A percentile compares a stretch with the other conserved stretches of the same genome.
Evolutionary conservation across 2,888 invertebrate genomes (phyloP).

Genomic region (Drosophila sordidula): DNA sequence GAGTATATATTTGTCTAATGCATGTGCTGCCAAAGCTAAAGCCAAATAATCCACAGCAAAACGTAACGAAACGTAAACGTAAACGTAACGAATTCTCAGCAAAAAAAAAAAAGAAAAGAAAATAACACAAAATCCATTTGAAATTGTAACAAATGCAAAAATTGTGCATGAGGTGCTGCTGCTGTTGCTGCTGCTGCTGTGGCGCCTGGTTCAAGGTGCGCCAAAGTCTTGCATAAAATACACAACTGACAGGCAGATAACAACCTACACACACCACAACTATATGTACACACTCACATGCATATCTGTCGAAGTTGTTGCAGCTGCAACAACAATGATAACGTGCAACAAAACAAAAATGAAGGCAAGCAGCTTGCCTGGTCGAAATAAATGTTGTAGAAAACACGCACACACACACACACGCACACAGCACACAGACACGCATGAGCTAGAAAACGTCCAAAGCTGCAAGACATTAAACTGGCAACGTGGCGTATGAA

Average conservation of each 20-base stretch:
- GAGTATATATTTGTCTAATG: constrained; percentile 60
- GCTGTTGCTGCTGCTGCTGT: constrained; percentile 2
- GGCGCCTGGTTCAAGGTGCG: constrained; percentile 49
- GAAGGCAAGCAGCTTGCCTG: constrained; percentile 53
- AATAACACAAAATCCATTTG: constrained; percentile 61
- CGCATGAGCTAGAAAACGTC: constrained; percentile 48
- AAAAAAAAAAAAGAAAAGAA: constrained; percentile 1
- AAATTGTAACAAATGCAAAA: constrained; percentile 74
- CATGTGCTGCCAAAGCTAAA: constrained; percentile 54
- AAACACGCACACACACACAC: constrained; percentile 32
- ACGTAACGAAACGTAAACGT: constrained; percentile 54
- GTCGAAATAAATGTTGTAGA: constrained; percentile 58
- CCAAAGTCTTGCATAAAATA: constrained; percentile 59
- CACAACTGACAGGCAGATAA: constrained; percentile 54
- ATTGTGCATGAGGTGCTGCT: constrained; percentile 41
- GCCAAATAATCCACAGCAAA: constrained; percentile 57
- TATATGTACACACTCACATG: constrained; percentile 17
- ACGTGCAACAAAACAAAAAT: constrained; percentile 51
- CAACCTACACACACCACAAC: constrained; percentile 23
- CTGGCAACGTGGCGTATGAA: constrained; percentile 72
- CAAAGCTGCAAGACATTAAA: constrained; percentile 46
- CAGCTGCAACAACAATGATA: constrained; percentile 74
- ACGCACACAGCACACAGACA: constrained; percentile 24
- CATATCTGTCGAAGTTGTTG: constrained; percentile 56
- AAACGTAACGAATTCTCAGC: constrained; percentile 48